Percentiles rank a stretch among this genome's conserved stretches.
phyloP scores from a whole-genome alignment of 2,113 vertebrate species.

The Dryoscopus gambensis region DNA sequence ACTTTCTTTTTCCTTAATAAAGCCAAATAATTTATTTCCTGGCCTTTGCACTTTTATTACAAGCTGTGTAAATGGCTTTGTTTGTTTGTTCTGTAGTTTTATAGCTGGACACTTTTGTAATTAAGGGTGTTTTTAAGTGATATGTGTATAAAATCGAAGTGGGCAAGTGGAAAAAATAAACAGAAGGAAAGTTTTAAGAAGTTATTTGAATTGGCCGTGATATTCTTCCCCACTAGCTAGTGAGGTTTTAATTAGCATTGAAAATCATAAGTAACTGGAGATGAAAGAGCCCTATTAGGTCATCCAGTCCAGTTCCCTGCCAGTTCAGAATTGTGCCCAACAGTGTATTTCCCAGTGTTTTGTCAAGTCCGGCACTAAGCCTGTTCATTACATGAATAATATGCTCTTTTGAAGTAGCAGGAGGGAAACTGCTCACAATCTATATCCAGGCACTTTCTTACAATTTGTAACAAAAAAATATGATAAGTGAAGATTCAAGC shows the following conservation, averaged over 20 bases:
- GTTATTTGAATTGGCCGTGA: slow-evolving; percentile 62
- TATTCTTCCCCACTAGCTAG: slow-evolving; percentile 53
- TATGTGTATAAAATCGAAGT: slow-evolving; percentile 36
- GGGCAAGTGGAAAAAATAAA: slow-evolving; percentile 63
- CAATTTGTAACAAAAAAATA: background rate
- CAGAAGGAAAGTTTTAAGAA: slow-evolving; percentile 59
- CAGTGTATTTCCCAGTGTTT: slow-evolving; percentile 52
- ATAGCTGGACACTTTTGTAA: slow-evolving; percentile 22
- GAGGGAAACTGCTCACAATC: slow-evolving; percentile 16
- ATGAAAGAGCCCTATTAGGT: slow-evolving; percentile 61
- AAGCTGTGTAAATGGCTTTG: slow-evolving; percentile 36
- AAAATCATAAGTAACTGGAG: slow-evolving; percentile 62
- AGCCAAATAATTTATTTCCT: slow-evolving; percentile 38
- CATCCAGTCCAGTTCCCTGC: slow-evolving; percentile 44
- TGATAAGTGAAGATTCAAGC: background rate
- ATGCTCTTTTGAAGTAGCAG: slow-evolving; percentile 54
- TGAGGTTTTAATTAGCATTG: slow-evolving; percentile 65
- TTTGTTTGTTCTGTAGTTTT: slow-evolving; percentile 52
- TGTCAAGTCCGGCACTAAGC: slow-evolving; percentile 24
- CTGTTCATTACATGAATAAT: slow-evolving; percentile 56
- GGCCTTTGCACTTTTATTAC: slow-evolving; percentile 32
- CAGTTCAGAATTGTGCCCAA: slow-evolving; percentile 56
- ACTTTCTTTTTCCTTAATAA: slow-evolving; percentile 56
- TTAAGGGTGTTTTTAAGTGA: slow-evolving; percentile 55
- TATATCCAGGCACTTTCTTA: background rate